Evolutionary conservation across 2,888 invertebrate species (phyloP), one percentile per base, ranked within the genome.

Genomic region (Gryllus longicercus): DNA sequence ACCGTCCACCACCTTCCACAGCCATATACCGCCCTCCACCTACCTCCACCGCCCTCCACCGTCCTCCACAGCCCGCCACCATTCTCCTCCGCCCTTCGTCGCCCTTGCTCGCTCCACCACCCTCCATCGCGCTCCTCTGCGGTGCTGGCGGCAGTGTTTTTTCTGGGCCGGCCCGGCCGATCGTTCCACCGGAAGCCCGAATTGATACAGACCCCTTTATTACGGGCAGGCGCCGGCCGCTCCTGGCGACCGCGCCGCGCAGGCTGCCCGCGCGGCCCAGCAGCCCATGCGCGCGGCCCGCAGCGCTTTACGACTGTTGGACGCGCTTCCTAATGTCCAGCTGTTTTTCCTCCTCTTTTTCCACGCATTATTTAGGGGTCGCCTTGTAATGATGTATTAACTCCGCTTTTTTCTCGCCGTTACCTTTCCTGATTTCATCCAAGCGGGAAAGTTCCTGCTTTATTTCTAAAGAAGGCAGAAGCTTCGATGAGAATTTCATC

Each of bases 141-240:
- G 16, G 18, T 63, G 16, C 18, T 18, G 16, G 18, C 18, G 16
- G 14, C 63, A 3, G 63, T 18, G 63, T 63, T 63, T 63, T 63
- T 63, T 63, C 63, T 63, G 63, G 25, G 16, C 63, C 63, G 14
- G 16, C 18, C 18, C 63, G 63, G 18, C 18, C 63, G 63, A 14
- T 18, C 63, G 63, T 63, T 63, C 63, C 63, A 63, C 63, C 63
- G 63, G 63, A 63, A 63, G 18, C 63, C 18, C 63, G 63, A 63
- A 63, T 63, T 63, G 63, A 63, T 63, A 63, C 63, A 63, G 63
- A 63, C 63, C 63, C 63, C 63, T 63, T 63, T 63, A 63, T 63
- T 63, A 63, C 63, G 18, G 63, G 63, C 18, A 63, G 63, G 18
- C 16, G 63, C 63, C 18, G 63, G 63, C 63, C 63, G 63, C 63